phyloP scores from a whole-genome alignment of 1,140 invertebrate species.

The Theocolax elegans region DNA sequence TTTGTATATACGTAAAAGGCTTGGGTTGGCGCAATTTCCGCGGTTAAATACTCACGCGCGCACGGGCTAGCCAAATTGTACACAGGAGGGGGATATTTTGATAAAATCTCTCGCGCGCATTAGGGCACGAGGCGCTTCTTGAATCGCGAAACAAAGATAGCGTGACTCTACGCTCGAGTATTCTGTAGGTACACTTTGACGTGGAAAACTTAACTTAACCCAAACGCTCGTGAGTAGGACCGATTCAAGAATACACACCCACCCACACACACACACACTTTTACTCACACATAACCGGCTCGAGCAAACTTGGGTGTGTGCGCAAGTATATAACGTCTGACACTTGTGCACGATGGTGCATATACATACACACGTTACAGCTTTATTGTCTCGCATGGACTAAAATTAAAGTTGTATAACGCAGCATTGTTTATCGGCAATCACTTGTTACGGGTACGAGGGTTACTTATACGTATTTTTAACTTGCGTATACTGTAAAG shows the following conservation, averaged over 20 bases:
- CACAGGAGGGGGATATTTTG: neutral
- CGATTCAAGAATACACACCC: conserved; percentile 7
- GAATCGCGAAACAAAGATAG: conserved; percentile 21
- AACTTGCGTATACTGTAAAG: too few species aligned
- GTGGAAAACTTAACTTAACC: conserved; percentile 4
- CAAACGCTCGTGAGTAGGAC: too few species aligned
- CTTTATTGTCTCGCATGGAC: conserved; percentile 4
- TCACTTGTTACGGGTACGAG: neutral
- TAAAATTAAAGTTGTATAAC: conserved; percentile 15
- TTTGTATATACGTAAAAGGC: conserved; percentile 22
- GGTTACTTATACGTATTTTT: too few species aligned
- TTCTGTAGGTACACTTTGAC: neutral
- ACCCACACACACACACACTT: neutral
- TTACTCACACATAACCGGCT: too few species aligned
- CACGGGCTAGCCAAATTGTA: conserved; percentile 2
- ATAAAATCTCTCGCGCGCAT: too few species aligned
- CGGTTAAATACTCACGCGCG: conserved; percentile 12
- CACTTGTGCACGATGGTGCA: neutral
- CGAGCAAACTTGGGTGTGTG: too few species aligned
- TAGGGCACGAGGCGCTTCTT: conserved; percentile 14
- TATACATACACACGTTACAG: neutral
- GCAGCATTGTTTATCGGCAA: neutral
- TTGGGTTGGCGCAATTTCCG: conserved; percentile 21
- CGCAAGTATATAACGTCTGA: neutral
- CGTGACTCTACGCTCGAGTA: neutral